phyloP scores from a whole-genome alignment of 2,797 vertebrate genomes.

The Falco novaeseelandiae region DNA sequence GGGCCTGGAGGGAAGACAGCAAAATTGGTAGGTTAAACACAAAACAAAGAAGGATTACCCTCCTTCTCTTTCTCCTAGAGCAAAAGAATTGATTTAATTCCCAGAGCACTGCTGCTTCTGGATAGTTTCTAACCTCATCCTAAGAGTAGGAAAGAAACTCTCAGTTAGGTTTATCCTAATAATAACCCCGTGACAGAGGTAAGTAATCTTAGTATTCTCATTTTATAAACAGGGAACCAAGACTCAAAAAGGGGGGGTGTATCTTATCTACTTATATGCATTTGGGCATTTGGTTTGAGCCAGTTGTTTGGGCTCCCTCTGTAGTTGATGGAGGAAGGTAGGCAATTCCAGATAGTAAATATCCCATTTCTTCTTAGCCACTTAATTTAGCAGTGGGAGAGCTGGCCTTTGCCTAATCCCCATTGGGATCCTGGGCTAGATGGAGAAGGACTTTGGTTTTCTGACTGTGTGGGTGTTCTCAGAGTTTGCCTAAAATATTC shows the following conservation, averaged over 20 bases:
- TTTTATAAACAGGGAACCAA: conserved; percentile 1
- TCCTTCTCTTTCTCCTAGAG: neutral
- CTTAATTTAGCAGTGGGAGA: neutral
- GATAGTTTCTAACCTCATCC: neutral
- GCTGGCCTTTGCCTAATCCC: conserved; percentile 6
- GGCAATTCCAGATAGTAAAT: conserved; percentile 21
- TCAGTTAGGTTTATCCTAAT: neutral
- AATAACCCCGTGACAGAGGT: neutral
- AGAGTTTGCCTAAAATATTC: conserved; percentile 40
- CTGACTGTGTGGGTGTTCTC: conserved; percentile 3
- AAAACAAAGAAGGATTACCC: neutral
- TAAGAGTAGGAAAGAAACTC: neutral
- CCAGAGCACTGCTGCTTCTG: neutral
- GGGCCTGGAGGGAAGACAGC: neutral
- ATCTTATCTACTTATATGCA: neutral
- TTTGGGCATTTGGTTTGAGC: neutral
- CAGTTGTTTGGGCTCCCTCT: neutral
- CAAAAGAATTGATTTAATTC: neutral
- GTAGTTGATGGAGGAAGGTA: neutral
- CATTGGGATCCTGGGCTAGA: neutral
- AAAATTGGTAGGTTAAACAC: neutral
- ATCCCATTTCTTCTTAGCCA: neutral
- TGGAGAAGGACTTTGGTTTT: conserved; percentile 15
- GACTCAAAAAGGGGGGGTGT: neutral
- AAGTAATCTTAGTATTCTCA: neutral